Base-by-base conservation (phyloP, 2,113 vertebrate genomes). In the Festucalex cinctus region DNA sequence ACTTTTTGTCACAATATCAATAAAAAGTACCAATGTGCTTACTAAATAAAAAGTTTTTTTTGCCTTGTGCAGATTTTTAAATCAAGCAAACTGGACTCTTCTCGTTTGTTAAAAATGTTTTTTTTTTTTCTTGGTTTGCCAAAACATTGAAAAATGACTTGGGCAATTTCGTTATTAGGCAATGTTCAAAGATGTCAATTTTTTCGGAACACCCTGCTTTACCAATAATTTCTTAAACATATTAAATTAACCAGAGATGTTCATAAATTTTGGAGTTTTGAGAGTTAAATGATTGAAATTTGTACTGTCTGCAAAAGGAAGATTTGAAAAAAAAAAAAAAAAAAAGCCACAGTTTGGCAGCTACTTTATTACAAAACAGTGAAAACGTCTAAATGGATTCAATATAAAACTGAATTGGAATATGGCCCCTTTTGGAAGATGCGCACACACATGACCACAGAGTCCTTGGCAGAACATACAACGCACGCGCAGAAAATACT, bases 371-470 rank as follows among this genome's bases (percentile, higher is more conserved):
- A 69, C 35, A 68, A 39, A 78, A 83, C 74, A 82, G 75, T 81
- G 73, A 82, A 80, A 78, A 72, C 66, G 66, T 70, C 54, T 69
- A 68, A 78, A 76, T 74, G 62, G 61, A 78, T 79, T 82, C 79
- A 84, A 83, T 83, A 78, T 74, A 69, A 78, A 74, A 73, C 82
- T 84, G 73, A 88, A 88, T 78, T 59, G 70, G 68, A 81, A 75
- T 79, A 80, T 84, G 80, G 77, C 82, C 85, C 83, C 79, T 73
- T 75, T 80, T 67, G 68, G 80, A 82, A 71, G 7, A 72, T 67
- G 36, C 71, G 32, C 48, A 69, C 14, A 26, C 9, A n/a, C 62
- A 54, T 16, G 65, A 19, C 60, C 32, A 51, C 28, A 36, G 16
- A 32, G 69, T 63, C 22, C 53, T 57, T 57, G 26, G 54, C 54